These are phyloP conservation scores for Protophormia terraenovae DNA, from an alignment of 2,888 invertebrate species.

Conservation along the genomic window DNA sequence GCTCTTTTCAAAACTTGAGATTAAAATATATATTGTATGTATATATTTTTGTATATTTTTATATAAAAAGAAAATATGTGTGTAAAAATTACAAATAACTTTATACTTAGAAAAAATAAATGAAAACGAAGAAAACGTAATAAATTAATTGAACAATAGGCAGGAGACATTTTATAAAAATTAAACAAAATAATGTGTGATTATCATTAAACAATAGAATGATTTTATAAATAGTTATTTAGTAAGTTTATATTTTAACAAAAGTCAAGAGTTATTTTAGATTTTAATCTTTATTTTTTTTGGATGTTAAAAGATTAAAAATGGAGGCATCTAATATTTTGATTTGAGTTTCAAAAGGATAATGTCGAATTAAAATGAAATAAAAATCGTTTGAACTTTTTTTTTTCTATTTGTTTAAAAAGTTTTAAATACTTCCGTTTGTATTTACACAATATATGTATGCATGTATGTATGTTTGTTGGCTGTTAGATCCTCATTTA, in stretches of 20 bases:
- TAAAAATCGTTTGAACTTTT: background rate
- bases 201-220: conserved; percentile 18
- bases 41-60: background rate
- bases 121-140: conserved; percentile 27
- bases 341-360: conserved; percentile 60
- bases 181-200: conserved; percentile 14
- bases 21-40: conserved; percentile 1
- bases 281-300: background rate
- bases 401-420: background rate
- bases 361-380: conserved; percentile 25
- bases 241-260: conserved; percentile 25
- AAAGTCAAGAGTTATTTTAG: conserved; percentile 23
- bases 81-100: conserved; percentile 7
- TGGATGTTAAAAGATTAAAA: conserved; percentile 40
- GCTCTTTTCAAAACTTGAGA: conserved; percentile 18
- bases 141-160: conserved; percentile 19
- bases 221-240: conserved; percentile 22
- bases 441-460: conserved; percentile 25
- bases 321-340: conserved; percentile 62
- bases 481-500: conserved; percentile 19
- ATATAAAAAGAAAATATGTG: background rate
- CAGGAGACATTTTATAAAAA: conserved; percentile 32
- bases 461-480: conserved; percentile 3
- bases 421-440: background rate
- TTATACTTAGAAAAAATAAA: background rate